A percentile compares a stretch with the other conserved stretches of the same genome.
These are phyloP conservation scores for Hydropotes inermis DNA, from an alignment of 2,113 vertebrate genomes.

Conservation along the genomic window DNA sequence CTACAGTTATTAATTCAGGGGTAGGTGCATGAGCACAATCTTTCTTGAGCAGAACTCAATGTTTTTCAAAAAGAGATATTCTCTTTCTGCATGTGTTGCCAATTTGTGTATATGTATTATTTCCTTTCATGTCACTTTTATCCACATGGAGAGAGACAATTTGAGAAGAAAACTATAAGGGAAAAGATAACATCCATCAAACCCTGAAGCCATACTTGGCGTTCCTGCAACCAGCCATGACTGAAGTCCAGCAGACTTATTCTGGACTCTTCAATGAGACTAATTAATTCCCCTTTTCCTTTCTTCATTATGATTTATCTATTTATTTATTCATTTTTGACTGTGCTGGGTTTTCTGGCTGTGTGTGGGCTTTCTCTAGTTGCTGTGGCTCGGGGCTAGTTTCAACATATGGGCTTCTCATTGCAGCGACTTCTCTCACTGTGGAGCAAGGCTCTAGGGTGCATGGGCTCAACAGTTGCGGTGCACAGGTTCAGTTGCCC, in stretches of 20 bases:
- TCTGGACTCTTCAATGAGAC: not conserved
- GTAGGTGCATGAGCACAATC: not conserved
- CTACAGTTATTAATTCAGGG: not conserved
- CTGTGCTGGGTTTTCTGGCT: not conserved
- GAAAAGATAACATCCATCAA: not conserved
- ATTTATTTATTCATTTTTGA: not conserved
- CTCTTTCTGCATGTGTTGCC: not conserved
- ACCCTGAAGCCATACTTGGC: not conserved
- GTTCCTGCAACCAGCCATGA: not conserved
- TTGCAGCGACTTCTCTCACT: not conserved
- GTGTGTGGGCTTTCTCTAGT: not conserved
- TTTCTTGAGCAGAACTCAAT: not conserved
- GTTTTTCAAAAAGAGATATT: not conserved
- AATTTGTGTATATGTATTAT: not conserved
- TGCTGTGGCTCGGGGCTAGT: not conserved
- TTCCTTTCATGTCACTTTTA: not conserved
- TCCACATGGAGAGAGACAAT: not conserved
- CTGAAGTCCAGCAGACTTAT: not conserved
- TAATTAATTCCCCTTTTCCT: not conserved
- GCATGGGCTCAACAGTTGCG: rapidly evolving
- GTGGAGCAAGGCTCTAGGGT: not conserved
- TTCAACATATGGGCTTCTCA: not conserved
- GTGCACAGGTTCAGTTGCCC: not conserved
- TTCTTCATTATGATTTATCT: not conserved
- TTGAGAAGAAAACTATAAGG: not conserved